Percentiles rank a stretch among this genome's conserved stretches.
Evolutionary conservation across 2,113 vertebrate species (phyloP).

Genomic region (Macquaria australasica): DNA sequence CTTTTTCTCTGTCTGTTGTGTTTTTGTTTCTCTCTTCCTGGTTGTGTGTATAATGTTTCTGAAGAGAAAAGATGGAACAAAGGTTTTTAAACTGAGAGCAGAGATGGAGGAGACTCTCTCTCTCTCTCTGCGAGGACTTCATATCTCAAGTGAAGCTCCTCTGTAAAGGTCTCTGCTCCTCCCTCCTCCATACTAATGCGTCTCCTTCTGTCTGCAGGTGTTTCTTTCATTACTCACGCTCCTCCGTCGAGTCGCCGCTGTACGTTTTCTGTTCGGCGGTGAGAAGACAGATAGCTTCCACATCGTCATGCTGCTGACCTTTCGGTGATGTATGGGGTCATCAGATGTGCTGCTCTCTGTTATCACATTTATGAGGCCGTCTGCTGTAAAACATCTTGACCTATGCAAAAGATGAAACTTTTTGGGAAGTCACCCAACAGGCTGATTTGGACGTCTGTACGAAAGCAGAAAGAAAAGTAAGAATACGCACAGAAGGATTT

Average conservation of each 20-base stretch:
- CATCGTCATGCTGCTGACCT: slow-evolving; percentile 25
- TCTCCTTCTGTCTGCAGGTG: not conserved
- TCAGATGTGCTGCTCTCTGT: slow-evolving; percentile 2
- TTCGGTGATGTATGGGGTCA: slow-evolving; percentile 65
- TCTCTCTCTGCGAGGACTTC: not conserved
- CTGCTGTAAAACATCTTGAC: slow-evolving; percentile 17
- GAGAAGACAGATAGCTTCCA: slow-evolving; percentile 15
- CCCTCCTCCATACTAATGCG: slow-evolving; percentile 53
- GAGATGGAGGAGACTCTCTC: not conserved
- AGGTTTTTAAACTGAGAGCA: no score
- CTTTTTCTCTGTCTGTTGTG: no score
- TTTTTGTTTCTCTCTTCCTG: no score
- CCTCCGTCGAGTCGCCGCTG: not conserved
- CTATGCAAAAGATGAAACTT: slow-evolving; percentile 21
- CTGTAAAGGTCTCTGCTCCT: slow-evolving; percentile 38
- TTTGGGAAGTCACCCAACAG: not conserved
- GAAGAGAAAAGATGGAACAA: no score
- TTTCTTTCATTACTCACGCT: slow-evolving; percentile 14
- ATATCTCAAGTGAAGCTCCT: not conserved
- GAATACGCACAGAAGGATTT: no score
- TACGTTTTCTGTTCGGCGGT: not conserved
- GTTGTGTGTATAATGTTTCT: no score
- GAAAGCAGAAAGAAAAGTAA: not conserved
- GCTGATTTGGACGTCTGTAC: not conserved
- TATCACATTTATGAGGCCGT: slow-evolving; percentile 55